Evolutionary conservation across 2,113 vertebrate genomes (phyloP).

Genomic region (Corydoras sp.): DNA sequence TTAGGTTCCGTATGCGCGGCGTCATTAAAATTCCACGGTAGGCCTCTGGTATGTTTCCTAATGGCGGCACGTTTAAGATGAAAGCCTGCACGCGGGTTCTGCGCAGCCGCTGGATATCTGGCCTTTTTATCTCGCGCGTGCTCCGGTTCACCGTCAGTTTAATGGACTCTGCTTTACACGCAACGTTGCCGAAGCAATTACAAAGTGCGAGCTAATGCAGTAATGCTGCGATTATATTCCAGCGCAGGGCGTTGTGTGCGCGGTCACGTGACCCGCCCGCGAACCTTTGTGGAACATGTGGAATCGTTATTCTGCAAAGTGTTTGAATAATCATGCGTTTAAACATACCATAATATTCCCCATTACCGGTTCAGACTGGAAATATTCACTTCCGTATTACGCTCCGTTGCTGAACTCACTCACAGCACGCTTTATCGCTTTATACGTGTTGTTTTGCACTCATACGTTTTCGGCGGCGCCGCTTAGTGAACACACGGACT

Average conservation of each 20-base stretch:
- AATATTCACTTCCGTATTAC: no score
- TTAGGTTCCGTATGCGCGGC: constrained; percentile 20
- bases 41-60: constrained; percentile 41
- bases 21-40: constrained; percentile 35
- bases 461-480: no score
- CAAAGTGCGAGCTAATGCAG: neutral
- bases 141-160: neutral
- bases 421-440: no score
- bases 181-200: neutral
- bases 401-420: no score
- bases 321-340: no score
- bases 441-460: no score
- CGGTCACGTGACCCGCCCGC: no score
- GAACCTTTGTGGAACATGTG: no score
- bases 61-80: constrained; percentile 36
- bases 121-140: neutral
- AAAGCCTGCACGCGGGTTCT: constrained; percentile 31
- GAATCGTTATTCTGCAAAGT: no score
- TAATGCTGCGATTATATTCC: neutral
- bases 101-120: constrained; percentile 2
- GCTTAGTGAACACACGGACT: no score
- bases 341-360: no score
- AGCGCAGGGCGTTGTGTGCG: neutral
- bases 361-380: no score
- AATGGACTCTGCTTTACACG: neutral